A percentile compares a stretch with the other conserved stretches of the same genome.
These are phyloP conservation scores for Lochmaea capreae DNA, from an alignment of 2,888 invertebrate species.

Conservation along the genomic window DNA sequence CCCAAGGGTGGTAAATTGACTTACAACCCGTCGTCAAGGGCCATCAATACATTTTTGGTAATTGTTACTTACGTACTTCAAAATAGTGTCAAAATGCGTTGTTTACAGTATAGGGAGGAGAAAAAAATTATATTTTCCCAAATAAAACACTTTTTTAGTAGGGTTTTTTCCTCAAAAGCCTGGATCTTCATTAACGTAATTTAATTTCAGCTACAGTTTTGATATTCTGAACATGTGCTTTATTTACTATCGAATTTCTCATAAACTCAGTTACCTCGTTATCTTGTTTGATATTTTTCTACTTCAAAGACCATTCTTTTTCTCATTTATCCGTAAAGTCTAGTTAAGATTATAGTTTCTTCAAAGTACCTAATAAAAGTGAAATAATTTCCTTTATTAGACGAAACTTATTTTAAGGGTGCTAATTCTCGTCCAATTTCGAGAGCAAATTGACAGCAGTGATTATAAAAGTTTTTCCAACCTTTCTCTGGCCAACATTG, in stretches of 20 bases:
- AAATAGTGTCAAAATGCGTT: too few relatives aligned
- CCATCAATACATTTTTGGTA: too few relatives aligned
- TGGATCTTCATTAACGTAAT: too few relatives aligned
- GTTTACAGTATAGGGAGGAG: too few relatives aligned
- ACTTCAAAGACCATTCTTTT: neutral
- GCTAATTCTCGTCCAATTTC: slow-evolving; percentile 28
- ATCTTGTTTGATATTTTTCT: neutral
- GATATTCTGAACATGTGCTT: neutral
- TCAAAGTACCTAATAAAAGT: neutral
- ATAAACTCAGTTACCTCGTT: neutral
- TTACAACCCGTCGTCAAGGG: too few relatives aligned
- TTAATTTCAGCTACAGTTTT: neutral
- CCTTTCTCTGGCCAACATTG: slow-evolving; percentile 21
- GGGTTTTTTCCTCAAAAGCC: too few relatives aligned
- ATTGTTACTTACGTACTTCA: too few relatives aligned
- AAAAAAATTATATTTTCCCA: neutral
- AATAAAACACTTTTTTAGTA: too few relatives aligned
- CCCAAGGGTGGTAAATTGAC: too few relatives aligned
- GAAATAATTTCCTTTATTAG: slow-evolving; percentile 20
- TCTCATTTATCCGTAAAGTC: neutral
- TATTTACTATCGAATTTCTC: neutral
- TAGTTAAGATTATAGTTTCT: neutral
- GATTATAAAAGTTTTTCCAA: slow-evolving; percentile 33
- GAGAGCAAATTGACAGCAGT: slow-evolving; percentile 33
- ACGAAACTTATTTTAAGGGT: slow-evolving; percentile 19